A percentile compares a stretch with the other conserved stretches of the same genome.
Evolutionary conservation across 2,888 invertebrate genomes (phyloP).

Genomic region (Myathropa florea): DNA sequence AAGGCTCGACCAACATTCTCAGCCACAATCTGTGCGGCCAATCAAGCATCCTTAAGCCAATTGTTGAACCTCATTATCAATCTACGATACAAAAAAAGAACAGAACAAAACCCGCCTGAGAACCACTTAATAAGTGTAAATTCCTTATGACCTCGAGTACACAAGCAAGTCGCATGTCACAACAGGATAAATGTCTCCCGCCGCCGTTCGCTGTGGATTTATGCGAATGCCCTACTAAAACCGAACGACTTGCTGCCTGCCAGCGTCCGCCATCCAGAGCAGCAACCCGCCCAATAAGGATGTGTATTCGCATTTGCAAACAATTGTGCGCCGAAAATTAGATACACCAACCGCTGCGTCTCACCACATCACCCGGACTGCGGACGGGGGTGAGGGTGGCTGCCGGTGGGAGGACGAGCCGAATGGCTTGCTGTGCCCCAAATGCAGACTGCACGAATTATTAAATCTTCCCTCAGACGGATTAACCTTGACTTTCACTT

Average conservation of each 20-base stretch:
- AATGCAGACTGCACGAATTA: slow-evolving; percentile 71
- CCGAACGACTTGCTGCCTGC: slow-evolving; percentile 39
- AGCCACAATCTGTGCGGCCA: too few relatives aligned
- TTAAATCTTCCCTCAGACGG: slow-evolving; percentile 76
- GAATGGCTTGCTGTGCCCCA: slow-evolving; percentile 63
- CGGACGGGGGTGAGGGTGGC: neutral
- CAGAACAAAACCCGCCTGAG: neutral
- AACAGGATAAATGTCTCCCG: neutral
- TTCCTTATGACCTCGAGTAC: neutral
- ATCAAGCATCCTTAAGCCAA: too few relatives aligned
- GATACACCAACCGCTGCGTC: slow-evolving; percentile 61
- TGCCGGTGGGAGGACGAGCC: slow-evolving; percentile 11
- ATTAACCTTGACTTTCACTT: slow-evolving; percentile 81
- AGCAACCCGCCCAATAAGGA: neutral
- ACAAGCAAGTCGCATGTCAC: slow-evolving; percentile 5
- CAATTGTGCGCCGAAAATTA: slow-evolving; percentile 50
- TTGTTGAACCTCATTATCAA: too few relatives aligned
- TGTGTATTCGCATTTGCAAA: slow-evolving; percentile 18
- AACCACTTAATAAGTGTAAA: neutral
- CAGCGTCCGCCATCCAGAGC: neutral
- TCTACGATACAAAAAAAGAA: neutral
- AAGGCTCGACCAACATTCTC: too few relatives aligned
- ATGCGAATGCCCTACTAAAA: slow-evolving; percentile 56
- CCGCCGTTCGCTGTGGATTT: slow-evolving; percentile 21
- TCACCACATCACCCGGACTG: neutral